Evolutionary conservation across 2,797 vertebrate species (phyloP).

Genomic region (Myotis myotis): DNA sequence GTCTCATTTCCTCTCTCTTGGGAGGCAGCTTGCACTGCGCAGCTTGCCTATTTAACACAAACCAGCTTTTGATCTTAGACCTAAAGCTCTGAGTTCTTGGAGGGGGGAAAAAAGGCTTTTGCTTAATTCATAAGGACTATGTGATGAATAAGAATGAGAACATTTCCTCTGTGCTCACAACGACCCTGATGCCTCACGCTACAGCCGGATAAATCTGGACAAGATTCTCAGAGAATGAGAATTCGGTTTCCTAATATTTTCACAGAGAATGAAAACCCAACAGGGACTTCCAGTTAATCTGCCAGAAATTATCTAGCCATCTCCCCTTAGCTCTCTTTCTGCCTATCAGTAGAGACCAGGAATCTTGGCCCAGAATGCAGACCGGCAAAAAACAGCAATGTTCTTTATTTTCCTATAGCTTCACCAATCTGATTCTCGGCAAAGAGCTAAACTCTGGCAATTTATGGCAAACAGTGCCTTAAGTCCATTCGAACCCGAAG

Average conservation of each 20-base stretch:
- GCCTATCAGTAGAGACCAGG: neutral
- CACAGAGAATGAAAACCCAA: slow-evolving; percentile 70
- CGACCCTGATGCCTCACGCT: slow-evolving; percentile 71
- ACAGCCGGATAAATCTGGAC: slow-evolving; percentile 68
- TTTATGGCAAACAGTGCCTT: neutral
- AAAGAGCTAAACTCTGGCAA: neutral
- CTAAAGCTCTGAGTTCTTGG: slow-evolving; percentile 39
- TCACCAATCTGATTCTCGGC: neutral
- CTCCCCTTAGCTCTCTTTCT: slow-evolving; percentile 9
- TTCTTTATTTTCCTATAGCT: neutral
- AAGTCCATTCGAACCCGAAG: neutral
- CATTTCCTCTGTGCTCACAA: slow-evolving; percentile 68
- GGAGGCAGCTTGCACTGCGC: neutral
- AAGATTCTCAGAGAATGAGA: slow-evolving; percentile 74
- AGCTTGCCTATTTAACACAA: slow-evolving; percentile 47
- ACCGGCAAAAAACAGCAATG: neutral
- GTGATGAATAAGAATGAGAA: slow-evolving; percentile 77
- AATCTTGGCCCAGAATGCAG: neutral
- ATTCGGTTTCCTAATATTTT: slow-evolving; percentile 68
- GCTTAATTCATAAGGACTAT: slow-evolving; percentile 55
- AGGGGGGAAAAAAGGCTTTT: slow-evolving; percentile 41
- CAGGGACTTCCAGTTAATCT: slow-evolving; percentile 52
- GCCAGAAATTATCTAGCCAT: neutral
- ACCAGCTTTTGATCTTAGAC: slow-evolving; percentile 46
- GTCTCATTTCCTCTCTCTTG: neutral